Conservation (phyloP, 35 echinoderm and acorn worm species). For the Apostichopus parvimensis region DNA sequence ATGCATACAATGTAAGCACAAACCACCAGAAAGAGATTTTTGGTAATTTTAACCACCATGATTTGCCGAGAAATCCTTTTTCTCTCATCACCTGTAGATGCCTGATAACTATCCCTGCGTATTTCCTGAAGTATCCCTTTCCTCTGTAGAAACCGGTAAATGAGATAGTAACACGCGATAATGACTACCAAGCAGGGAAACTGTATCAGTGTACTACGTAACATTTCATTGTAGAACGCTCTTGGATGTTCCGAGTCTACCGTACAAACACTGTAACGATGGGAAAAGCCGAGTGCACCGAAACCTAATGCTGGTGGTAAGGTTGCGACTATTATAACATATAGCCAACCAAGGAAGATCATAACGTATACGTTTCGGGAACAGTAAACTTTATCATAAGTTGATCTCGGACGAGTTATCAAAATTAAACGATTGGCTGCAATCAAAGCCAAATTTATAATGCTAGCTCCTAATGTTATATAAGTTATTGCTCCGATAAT, state of each 20-base stretch:
- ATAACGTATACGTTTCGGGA: background rate
- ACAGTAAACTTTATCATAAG: background rate
- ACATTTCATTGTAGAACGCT: background rate
- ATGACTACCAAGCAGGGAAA: background rate
- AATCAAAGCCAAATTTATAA: conserved; percentile 52
- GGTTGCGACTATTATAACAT: conserved; percentile 37
- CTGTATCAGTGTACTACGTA: background rate
- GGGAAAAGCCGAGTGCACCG: conserved; percentile 60
- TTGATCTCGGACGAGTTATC: background rate
- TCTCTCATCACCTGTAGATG: background rate
- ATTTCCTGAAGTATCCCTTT: background rate
- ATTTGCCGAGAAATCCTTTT: background rate
- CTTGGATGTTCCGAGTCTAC: conserved; percentile 5
- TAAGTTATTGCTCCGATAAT: conserved; percentile 12
- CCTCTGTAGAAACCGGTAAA: background rate
- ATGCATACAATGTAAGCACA: conserved; percentile 51
- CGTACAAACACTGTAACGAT: conserved; percentile 60
- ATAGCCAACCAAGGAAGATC: conserved; percentile 40
- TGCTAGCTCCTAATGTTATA: conserved; percentile 18
- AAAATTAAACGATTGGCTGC: conserved; percentile 61
- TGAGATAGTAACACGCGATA: background rate
- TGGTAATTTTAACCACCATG: conserved; percentile 50
- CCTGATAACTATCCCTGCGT: background rate
- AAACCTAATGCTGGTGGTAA: conserved; percentile 49
- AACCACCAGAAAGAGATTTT: conserved; percentile 70